Base-by-base conservation (phyloP, 2,888 invertebrate species). In the Cantharis nigra region DNA sequence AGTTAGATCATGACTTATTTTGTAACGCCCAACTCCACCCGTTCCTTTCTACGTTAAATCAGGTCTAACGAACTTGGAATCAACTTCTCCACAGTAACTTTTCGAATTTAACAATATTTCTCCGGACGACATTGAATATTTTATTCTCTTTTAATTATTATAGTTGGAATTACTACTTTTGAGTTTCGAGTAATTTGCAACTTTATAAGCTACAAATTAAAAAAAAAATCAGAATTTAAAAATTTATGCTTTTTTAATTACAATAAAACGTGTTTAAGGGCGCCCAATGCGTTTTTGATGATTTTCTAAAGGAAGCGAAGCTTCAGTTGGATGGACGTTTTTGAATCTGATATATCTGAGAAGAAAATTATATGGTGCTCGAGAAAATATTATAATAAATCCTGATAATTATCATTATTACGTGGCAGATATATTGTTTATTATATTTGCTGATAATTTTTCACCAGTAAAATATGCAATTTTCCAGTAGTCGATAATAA, bases 361-460 rank as follows among this genome's bases (percentile, higher is more conserved):
- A 83, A 85, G 84, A 83, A 88, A 88, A 88, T 88, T 88, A 88
- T 86, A 88, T 83, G 87, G 87, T 88, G 83, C 83, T 81, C 83
- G 82, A 85, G 87, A 87, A 87, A 88, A 87, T 88, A 88, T 87
- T 86, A 87, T 88, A 88, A 88, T 89, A 89, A 88, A 88, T 88
- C 86, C 85, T 83, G 88, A 89, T 89, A 89, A 89, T 89, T 88
- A 89, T 89, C 88, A 85, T 89, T 88, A 89, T 89, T 89, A 89
- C 87, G 86, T 85, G 83, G 86, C 85, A 86, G 84, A 86, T 87
- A 88, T 87, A 84, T 85, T 86, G 86, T 88, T 88, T 88, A 88
- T 88, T 88, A 88, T 89, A 87, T 89, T 89, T 89, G 88, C 86
- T 88, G 86, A 86, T 87, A 88, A 88, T 89, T 89, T 88, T 88